These are phyloP conservation scores for Suillia variegata DNA, from an alignment of 2,888 invertebrate species.

Conservation along the genomic window DNA sequence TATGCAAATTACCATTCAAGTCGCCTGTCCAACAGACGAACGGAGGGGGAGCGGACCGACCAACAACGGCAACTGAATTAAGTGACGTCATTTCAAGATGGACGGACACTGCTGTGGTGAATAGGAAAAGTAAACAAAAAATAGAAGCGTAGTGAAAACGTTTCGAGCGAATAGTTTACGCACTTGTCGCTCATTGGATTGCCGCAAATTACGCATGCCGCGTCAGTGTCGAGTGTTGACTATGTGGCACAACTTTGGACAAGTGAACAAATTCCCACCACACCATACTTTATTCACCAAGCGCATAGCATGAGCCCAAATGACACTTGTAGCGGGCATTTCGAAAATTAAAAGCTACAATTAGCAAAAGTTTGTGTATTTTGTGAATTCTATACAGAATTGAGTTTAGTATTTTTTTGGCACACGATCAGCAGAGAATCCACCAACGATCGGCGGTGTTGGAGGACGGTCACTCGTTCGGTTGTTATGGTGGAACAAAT, in stretches of 20 bases:
- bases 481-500: constrained; percentile 7
- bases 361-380: neutral
- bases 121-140: neutral
- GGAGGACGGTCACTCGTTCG: neutral
- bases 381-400: neutral
- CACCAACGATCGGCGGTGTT: neutral
- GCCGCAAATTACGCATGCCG: neutral
- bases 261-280: too few species aligned
- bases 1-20: too few species aligned
- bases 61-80: too few species aligned
- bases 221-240: too few species aligned
- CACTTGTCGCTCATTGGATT: neutral
- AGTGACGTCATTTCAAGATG: neutral
- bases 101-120: neutral
- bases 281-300: neutral
- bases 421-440: neutral
- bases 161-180: neutral
- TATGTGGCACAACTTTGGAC: too few species aligned
- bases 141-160: neutral
- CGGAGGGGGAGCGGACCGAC: too few species aligned
- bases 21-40: too few species aligned
- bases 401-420: neutral
- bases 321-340: neutral
- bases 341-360: neutral
- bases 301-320: neutral